Evolutionary conservation across 2,888 invertebrate species (phyloP), one percentile per base, ranked within the genome.

Genomic region (Drosophila quinaria): DNA sequence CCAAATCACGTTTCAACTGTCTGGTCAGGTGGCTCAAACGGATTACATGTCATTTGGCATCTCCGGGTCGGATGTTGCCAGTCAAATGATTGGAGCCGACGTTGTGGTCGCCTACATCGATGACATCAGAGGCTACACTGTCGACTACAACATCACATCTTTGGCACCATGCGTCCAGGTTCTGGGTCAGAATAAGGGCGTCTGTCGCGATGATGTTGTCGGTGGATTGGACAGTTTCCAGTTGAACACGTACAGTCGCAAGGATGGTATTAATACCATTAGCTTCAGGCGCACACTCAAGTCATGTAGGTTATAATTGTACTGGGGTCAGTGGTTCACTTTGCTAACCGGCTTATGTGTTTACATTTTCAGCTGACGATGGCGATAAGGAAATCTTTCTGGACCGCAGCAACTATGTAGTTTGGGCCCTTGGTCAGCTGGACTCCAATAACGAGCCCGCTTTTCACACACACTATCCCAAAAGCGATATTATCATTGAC

Each of bases 1-100:
- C 22, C 96, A 96, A 91, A 95, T 98, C 74, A 98, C 98, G 9
- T 94, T 98, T 61, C 96, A 97, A 92, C 93, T 98, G 11, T 95
- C 97, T 11, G 98, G 96, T 1, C 95, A 96, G 94, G 93, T 93
- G 39, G 94, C 91, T 0, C 95, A 95, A 78, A 94, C 96, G 84
- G 97, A 97, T 82, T 98, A 98, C 93, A 96, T 98, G 95, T 95
- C 97, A 13, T 97, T 98, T 92, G 98, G 98, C 35, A 93, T 97
- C 58, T 97, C 97, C 25, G 98, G 98, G 52, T 95, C 96, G 1
- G 93, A 93, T 9, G 93, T 93, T 19, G 93, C 94, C 42, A 96
- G 97, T 79, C 94, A 95, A 92, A 98, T 98, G 98, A 93, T 96
- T 84, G 97, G 97, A 51, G 95, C 97, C 0, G 98, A 98, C 93